Base-by-base conservation (phyloP, 2,888 invertebrate genomes). In the Drosophila meridionalis region DNA sequence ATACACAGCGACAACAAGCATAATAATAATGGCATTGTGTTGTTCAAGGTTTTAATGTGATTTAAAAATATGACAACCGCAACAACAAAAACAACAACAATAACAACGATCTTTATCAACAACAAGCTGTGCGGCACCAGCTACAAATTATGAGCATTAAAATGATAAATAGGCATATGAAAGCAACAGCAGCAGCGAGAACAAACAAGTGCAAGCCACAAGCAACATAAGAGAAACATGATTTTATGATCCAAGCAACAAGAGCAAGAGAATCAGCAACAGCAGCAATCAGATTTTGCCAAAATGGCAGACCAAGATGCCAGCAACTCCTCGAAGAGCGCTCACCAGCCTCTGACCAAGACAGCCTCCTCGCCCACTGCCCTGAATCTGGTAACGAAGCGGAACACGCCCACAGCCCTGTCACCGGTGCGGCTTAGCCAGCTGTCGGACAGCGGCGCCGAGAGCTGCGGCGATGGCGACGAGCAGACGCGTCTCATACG, bases 401-500 rank as follows among this genome's bases (percentile, higher is more conserved):
- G 78, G 9, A 48, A 72, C 48, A 75, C 83, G 57, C 89, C 91
- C 36, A 83, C 80, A 20, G 28, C 65, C 7, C 69, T 87, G 0
- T 61, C 80, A 2, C 82, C 89, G 26, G 63, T 87, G 58, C 90
- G 93, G 3, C 90, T 89, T 30, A 93, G 92, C 59, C 87, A 88
- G 38, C 66, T 92, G 6, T 91, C 84, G 9, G 92, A 93, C 60
- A 92, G 92, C 45, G 91, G 91, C 26, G 92, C 92, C 32, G 85
- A 92, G 62, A 92, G 91, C 62, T 86, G 87, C 64, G 86, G 86
- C 67, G 92, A 88, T 61, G 85, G 80, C 63, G 92, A 92, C 58
- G 93, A 92, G 40, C 92, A 92, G 60, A 80, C 91, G 8, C 90
- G 90, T 3, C 91, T 93, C 38, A 87, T 92, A 34, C 91, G 91